Evolutionary conservation across 2,797 vertebrate genomes (phyloP).

Genomic region (Podargus strigoides): DNA sequence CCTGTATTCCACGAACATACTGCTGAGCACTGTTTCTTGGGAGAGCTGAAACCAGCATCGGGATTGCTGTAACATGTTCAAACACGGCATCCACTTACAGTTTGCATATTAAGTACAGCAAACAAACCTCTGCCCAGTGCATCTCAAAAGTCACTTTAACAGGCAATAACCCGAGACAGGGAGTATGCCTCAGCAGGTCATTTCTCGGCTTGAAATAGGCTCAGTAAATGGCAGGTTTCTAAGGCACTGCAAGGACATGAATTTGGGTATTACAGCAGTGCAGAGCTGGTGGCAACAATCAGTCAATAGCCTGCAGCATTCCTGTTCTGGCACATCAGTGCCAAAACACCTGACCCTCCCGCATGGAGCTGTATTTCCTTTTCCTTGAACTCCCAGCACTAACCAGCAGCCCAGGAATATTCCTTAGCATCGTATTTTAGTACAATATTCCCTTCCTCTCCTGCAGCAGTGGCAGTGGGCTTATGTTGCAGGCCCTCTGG

Average conservation of each 20-base stretch:
- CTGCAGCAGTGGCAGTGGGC: neutral
- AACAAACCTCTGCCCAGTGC: neutral
- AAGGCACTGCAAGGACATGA: neutral
- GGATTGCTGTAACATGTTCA: constrained; percentile 42
- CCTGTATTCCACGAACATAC: neutral
- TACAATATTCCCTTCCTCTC: neutral
- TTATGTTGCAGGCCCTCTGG: neutral
- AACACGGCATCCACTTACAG: constrained; percentile 15
- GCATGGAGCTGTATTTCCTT: neutral
- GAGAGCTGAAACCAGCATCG: constrained; percentile 19
- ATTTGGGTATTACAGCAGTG: neutral
- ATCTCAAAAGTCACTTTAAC: neutral
- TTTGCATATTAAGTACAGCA: constrained; percentile 36
- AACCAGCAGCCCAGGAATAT: neutral
- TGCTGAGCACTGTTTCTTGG: neutral
- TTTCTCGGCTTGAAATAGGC: constrained; percentile 2
- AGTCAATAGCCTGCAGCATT: neutral
- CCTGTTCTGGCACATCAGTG: neutral
- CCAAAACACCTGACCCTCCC: neutral
- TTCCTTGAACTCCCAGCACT: neutral
- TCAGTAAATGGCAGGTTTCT: neutral
- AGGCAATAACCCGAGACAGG: neutral
- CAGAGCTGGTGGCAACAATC: neutral
- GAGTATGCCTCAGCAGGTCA: neutral
- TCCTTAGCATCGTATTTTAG: neutral